These are phyloP conservation scores for Chauna torquata DNA, from an alignment of 2,113 vertebrate species.

Conservation along the genomic window DNA sequence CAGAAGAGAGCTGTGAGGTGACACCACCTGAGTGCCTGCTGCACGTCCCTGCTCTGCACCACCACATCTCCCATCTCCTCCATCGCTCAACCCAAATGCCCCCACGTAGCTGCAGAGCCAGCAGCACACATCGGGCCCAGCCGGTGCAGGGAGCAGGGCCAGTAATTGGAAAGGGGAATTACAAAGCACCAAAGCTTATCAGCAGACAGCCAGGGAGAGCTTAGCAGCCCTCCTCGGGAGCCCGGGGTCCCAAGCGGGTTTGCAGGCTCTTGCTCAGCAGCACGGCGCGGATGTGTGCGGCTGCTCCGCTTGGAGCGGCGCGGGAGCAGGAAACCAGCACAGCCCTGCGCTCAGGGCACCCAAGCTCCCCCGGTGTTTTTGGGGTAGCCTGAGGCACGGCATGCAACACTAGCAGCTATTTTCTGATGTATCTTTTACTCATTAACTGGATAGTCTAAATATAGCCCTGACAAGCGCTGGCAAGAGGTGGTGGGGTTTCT, in stretches of 20 bases:
- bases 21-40: background rate
- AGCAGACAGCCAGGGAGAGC: background rate
- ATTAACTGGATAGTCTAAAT: conserved; percentile 40
- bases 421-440: background rate
- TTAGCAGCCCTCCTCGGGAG: background rate
- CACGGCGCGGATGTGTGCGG: rapidly evolving
- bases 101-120: rapidly evolving
- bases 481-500: background rate
- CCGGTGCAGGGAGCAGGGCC: rapidly evolving
- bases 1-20: background rate
- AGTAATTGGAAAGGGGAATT: conserved; percentile 66
- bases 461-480: background rate
- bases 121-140: background rate
- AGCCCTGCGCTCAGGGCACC: background rate
- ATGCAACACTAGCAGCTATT: background rate
- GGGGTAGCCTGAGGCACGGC: background rate
- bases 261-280: background rate
- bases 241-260: rapidly evolving
- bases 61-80: rapidly evolving
- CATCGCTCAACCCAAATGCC: background rate
- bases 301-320: rapidly evolving
- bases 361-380: rapidly evolving
- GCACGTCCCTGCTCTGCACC: background rate
- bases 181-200: conserved; percentile 45
- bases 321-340: background rate